phyloP scores from a whole-genome alignment of 2,888 invertebrate species.

The Marasmarcha lunaedactyla region DNA sequence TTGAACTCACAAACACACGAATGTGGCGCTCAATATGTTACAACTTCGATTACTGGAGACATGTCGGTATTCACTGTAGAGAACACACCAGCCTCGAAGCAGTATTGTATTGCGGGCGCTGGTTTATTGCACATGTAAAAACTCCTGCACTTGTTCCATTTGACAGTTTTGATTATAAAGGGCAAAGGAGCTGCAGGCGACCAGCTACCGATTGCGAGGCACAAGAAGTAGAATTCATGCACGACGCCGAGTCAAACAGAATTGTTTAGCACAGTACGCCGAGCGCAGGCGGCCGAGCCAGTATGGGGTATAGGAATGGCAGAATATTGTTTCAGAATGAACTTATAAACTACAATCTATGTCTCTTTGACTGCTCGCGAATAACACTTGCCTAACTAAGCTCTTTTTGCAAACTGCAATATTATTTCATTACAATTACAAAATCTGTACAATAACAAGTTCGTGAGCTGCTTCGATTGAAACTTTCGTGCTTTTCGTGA shows the following conservation, averaged over 20 bases:
- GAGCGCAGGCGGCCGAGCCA: slow-evolving; percentile 50
- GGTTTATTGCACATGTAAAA: slow-evolving; percentile 45
- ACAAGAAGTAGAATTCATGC: slow-evolving; percentile 46
- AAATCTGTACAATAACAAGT: no score
- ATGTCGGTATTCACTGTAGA: slow-evolving; percentile 19
- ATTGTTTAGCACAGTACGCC: slow-evolving; percentile 21
- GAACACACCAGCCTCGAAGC: slow-evolving; percentile 30
- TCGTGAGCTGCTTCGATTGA: neutral
- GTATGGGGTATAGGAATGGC: slow-evolving; percentile 37
- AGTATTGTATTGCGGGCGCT: slow-evolving; percentile 49
- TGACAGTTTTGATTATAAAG: slow-evolving; percentile 21
- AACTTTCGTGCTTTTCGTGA: neutral
- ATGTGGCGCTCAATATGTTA: slow-evolving; percentile 50
- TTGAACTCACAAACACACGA: slow-evolving; percentile 26
- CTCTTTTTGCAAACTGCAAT: slow-evolving; percentile 41
- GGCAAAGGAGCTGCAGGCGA: slow-evolving; percentile 56
- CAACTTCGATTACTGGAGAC: slow-evolving; percentile 43
- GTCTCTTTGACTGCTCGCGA: slow-evolving; percentile 39
- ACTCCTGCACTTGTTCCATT: slow-evolving; percentile 45
- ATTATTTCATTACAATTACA: slow-evolving; percentile 2
- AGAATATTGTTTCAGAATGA: slow-evolving; percentile 26
- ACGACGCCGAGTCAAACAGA: slow-evolving; percentile 23
- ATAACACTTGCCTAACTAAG: slow-evolving; percentile 66
- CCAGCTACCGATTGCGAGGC: slow-evolving; percentile 56
- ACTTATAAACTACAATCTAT: slow-evolving; percentile 36